Base-by-base conservation (phyloP, 2,797 vertebrate genomes). In the Brachyrhaphis roseni region DNA sequence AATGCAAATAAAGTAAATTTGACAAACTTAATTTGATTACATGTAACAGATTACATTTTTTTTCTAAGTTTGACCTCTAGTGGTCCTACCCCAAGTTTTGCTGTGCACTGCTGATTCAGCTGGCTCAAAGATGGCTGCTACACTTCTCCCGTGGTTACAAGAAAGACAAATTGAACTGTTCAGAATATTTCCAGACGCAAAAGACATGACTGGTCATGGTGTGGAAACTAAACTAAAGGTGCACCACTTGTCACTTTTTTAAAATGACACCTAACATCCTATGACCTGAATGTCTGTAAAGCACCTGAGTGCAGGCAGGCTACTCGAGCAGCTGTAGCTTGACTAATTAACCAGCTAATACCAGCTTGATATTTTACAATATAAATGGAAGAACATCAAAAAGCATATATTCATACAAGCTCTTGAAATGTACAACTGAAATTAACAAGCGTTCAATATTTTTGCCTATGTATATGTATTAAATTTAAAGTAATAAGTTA, bases 361-460 rank as follows among this genome's bases (percentile, higher is more conserved):
- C 26, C 53, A 64, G 31, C 59, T 64, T 64, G 31, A 34, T 64
- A 31, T 59, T 28, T 59, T 59, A 31, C n/a, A 28, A 13, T 31
- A 59, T 59, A 59, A 59, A 59, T 28, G n/a, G n/a, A 59, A 59
- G 55, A 59, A 59, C 55, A 59, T 28, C 55, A 59, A 64, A 64
- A 64, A 18, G 28, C 15, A 64, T 36, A 36, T 18, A 34, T 7
- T 18, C 31, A 16, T 4, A 62, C 2, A 34, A 36, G 28, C 59
- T 64, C 31, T 64, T 34, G 31, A 64, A 64, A 64, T 64, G 16
- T 16, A 8, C 28, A 64, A 34, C 31, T 62, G 5, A 34, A 31
- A 6, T 62, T 18, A 62, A 64, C 59, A 64, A 34, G 59, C 4
- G 0, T 64, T 64, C 59, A 64, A 8, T 34, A 59, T 59, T 15